These are phyloP conservation scores for Nematopogon swammerdamellus DNA, from an alignment of 2,888 invertebrate genomes.

Conservation along the genomic window DNA sequence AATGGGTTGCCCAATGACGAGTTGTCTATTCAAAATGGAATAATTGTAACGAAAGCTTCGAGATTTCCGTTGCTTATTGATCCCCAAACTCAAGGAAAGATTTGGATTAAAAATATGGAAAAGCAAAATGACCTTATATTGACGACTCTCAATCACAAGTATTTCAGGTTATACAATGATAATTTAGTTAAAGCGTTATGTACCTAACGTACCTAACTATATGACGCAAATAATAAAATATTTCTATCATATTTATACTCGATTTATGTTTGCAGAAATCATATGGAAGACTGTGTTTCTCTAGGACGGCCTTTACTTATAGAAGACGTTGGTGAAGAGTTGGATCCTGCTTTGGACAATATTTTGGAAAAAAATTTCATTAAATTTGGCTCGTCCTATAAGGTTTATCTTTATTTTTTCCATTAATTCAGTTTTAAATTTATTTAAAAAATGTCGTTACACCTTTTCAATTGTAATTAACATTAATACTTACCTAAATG, in stretches of 20 bases:
- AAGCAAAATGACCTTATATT: conserved; percentile 64
- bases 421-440: too few species aligned
- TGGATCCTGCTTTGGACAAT: conserved; percentile 85
- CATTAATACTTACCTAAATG: too few species aligned
- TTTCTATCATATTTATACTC: too few species aligned
- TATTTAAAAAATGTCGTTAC: too few species aligned
- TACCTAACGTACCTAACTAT: too few species aligned
- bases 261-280: too few species aligned
- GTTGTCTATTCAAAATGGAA: conserved; percentile 86
- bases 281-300: conserved; percentile 80
- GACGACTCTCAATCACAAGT: conserved; percentile 62
- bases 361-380: conserved; percentile 84
- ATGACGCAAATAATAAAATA: too few species aligned
- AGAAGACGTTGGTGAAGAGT: conserved; percentile 80
- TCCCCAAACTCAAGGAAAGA: conserved; percentile 89
- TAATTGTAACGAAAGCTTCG: conserved; percentile 82
- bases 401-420: too few species aligned
- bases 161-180: too few species aligned
- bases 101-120: conserved; percentile 87
- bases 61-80: conserved; percentile 85
- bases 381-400: conserved; percentile 75
- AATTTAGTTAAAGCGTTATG: too few species aligned
- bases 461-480: too few species aligned
- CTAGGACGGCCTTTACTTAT: conserved; percentile 78
- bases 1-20: conserved; percentile 89